Evolutionary conservation across 2,113 vertebrate species (phyloP).

Genomic region (Rhinoptilus africanus): DNA sequence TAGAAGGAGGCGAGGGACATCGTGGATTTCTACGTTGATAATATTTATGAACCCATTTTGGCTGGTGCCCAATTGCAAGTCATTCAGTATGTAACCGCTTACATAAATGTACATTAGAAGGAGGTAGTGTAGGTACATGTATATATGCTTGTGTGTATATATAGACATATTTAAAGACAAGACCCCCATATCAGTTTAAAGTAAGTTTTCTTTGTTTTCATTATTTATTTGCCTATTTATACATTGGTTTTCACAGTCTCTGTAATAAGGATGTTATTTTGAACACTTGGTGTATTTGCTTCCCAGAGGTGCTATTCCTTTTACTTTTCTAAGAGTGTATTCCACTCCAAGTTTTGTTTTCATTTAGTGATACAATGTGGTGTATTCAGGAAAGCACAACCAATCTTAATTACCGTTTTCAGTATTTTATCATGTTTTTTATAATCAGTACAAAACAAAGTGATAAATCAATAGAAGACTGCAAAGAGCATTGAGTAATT

Average conservation of each 20-base stretch:
- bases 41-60: background rate
- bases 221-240: background rate
- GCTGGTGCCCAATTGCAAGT: background rate
- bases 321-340: background rate
- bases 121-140: background rate
- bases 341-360: background rate
- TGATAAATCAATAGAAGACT: background rate
- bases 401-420: background rate
- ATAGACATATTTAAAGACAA: background rate
- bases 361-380: background rate
- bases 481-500: background rate
- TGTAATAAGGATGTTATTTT: background rate
- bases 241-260: background rate
- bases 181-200: background rate
- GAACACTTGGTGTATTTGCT: background rate
- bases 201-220: background rate
- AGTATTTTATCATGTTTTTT: background rate
- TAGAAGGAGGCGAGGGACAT: background rate
- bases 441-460: background rate
- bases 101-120: background rate
- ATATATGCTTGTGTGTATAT: background rate
- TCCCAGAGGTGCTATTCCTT: background rate
- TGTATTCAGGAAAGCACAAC: background rate
- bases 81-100: background rate
- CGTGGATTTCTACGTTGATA: background rate